Evolutionary conservation across 2,888 invertebrate species (phyloP).

Genomic region (Tenthredo livida): DNA sequence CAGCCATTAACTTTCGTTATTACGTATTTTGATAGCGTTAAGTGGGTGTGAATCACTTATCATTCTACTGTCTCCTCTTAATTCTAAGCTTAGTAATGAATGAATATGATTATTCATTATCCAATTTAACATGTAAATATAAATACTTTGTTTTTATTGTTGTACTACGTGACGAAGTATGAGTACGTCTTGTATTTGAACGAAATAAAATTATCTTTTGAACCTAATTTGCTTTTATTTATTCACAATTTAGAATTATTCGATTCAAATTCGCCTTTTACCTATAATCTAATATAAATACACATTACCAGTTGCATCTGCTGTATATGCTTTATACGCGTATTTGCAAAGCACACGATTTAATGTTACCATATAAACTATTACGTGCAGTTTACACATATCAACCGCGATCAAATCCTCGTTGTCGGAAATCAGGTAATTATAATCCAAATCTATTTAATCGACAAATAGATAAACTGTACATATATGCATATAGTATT

Average conservation of each 20-base stretch:
- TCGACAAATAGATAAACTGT: background rate
- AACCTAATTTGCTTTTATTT: background rate
- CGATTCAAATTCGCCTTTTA: background rate
- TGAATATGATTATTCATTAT: background rate
- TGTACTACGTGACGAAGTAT: background rate
- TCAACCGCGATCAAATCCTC: background rate
- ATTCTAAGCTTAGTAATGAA: background rate
- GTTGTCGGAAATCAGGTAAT: background rate
- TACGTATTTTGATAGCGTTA: background rate
- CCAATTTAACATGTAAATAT: constrained; percentile 4
- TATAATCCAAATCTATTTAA: background rate
- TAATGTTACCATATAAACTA: background rate
- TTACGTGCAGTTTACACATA: background rate
- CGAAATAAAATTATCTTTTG: constrained; percentile 44
- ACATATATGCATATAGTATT: background rate
- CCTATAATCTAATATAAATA: background rate
- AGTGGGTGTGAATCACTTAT: background rate
- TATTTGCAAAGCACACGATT: background rate
- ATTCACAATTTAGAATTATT: background rate
- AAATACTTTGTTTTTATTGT: background rate
- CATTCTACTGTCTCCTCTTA: background rate
- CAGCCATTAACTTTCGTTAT: background rate
- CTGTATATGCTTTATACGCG: background rate
- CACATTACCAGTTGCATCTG: background rate
- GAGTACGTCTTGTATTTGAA: constrained; percentile 14